Evolutionary conservation across 2,888 invertebrate genomes (phyloP), one percentile per base, ranked within the genome.

Genomic region (Incurvaria masculella): DNA sequence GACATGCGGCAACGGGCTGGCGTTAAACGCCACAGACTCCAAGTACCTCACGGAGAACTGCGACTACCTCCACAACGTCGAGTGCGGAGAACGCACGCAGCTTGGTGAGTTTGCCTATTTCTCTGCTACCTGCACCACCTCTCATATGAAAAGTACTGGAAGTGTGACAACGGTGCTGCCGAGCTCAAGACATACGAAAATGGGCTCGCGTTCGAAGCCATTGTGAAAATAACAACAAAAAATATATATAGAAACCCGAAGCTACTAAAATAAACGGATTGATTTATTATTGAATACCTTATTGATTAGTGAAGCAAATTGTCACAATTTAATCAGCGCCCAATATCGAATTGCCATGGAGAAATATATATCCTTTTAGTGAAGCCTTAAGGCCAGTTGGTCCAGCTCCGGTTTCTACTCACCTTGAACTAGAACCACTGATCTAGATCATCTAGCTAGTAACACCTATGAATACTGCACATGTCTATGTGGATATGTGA

Each of bases 81-180:
- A 95, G 60, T 95, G 95, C 65, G 93, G 92, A 44, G 92, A 92
- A 56, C 88, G 95, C 64, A 72, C 87, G 53, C 89, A 92, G 68
- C 81, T 95, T 58, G 94, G 91, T 91, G 66, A 82, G 81, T 68
- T 49, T n/a, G n/a, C n/a, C n/a, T n/a, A n/a, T n/a, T n/a, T n/a
- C n/a, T n/a, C 26, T 95, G 94, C 82, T 95, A 94, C 78, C 93
- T 94, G 49, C 94, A 95, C 73, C 87, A 88, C 65, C 66, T 81
- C 52, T 92, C 92, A 44, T 95, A 95, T 70, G 95, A 95, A 81
- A 94, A 94, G 73, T 95, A 95, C 78, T 95, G 92, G 91, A 93
- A 94, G 73, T 95, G 95, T 66, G 94, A 94, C 72, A 92, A 92
- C 62, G 91, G 90, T 57, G 87, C 74, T 10, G 88, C 94, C 50